A percentile compares a stretch with the other conserved stretches of the same genome.
Evolutionary conservation across 2,888 invertebrate species (phyloP).

Genomic region (Phytoseiulus persimilis): DNA sequence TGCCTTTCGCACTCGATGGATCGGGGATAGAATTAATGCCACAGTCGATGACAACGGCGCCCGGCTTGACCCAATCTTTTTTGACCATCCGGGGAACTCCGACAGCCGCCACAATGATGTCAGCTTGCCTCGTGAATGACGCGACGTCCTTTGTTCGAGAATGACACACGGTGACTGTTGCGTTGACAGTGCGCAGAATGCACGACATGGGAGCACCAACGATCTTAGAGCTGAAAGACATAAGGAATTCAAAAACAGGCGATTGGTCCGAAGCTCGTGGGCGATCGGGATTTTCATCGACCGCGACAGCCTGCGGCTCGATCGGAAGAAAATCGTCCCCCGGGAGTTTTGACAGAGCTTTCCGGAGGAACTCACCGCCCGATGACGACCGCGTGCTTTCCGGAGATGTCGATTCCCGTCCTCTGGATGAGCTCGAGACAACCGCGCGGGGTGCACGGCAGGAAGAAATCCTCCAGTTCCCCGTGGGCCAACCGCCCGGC

Average conservation of each 20-base stretch:
- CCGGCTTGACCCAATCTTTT: conserved; percentile 92
- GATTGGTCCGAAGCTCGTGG: too few species aligned
- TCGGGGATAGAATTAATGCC: conserved; percentile 84
- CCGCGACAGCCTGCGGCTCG: too few species aligned
- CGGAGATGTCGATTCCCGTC: conserved; percentile 50
- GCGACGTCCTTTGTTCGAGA: conserved; percentile 77
- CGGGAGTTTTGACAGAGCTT: not conserved
- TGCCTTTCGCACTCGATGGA: conserved; percentile 12
- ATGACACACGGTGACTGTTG: conserved; percentile 94
- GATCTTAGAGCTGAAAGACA: conserved; percentile 60
- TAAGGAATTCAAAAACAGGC: not conserved
- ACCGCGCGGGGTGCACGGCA: conserved; percentile 94
- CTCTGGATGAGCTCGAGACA: conserved; percentile 80
- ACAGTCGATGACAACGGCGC: conserved; percentile 96
- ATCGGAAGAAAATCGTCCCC: too few species aligned
- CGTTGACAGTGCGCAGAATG: conserved; percentile 88
- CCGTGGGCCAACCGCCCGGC: conserved; percentile 85
- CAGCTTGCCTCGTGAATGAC: conserved; percentile 57
- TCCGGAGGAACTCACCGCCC: conserved; percentile 17
- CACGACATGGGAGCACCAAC: conserved; percentile 92
- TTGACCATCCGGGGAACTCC: conserved; percentile 81
- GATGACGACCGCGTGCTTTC: conserved; percentile 26
- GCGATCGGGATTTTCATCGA: too few species aligned
- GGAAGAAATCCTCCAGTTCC: conserved; percentile 68
- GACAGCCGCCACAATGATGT: conserved; percentile 92